Conservation (phyloP, 2,113 vertebrate species). For the Hippotragus niger region DNA sequence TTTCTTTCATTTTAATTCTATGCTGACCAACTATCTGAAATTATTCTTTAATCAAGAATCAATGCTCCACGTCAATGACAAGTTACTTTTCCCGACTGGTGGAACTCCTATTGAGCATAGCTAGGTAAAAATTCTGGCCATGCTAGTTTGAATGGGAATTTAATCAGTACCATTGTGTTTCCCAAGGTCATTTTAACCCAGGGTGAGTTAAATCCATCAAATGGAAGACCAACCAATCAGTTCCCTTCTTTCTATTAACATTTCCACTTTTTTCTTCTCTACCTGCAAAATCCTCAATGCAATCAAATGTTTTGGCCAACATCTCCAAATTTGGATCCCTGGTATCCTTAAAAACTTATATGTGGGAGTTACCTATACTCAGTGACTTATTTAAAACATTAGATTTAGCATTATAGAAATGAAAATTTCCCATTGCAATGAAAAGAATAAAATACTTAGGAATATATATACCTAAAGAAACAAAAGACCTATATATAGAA, state of each 20-base stretch:
- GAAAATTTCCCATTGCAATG: background rate
- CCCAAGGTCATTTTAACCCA: background rate
- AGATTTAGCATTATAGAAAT: background rate
- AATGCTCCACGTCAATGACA: background rate
- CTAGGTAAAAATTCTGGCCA: background rate
- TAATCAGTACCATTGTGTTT: background rate
- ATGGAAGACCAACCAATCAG: background rate
- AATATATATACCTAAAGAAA: no score
- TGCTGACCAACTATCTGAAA: background rate
- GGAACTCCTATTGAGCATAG: background rate
- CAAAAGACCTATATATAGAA: no score
- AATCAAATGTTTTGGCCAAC: background rate
- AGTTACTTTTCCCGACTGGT: background rate
- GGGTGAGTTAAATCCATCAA: background rate
- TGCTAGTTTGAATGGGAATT: background rate
- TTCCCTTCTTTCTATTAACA: background rate
- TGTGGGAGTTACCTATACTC: background rate
- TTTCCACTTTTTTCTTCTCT: background rate
- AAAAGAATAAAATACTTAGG: no score
- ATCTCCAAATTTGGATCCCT: background rate
- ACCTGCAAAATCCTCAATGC: background rate
- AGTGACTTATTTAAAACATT: background rate
- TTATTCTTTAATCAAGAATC: constrained; percentile 26
- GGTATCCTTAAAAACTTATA: background rate
- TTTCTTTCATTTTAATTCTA: constrained; percentile 39